Conservation (phyloP, 2,888 invertebrate genomes). For the Yponomeuta sedellus region DNA sequence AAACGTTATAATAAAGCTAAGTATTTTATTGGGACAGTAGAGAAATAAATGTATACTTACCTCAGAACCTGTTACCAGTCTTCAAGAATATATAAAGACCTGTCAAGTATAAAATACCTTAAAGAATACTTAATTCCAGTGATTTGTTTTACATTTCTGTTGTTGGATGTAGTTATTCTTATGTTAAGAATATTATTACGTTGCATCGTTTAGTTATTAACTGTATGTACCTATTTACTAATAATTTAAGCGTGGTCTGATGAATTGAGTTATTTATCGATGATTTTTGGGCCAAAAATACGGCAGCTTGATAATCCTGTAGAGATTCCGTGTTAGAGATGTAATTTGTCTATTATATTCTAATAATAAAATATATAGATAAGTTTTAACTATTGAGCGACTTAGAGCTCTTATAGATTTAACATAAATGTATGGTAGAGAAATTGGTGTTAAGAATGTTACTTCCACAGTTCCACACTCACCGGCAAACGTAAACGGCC, state of each 20-base stretch:
- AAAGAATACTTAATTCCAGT: constrained; percentile 36
- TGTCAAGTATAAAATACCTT: constrained; percentile 9
- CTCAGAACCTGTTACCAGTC: constrained; percentile 54
- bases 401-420: constrained; percentile 39
- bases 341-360: background rate
- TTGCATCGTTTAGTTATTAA: constrained; percentile 42
- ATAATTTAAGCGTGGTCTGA: background rate
- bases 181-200: constrained; percentile 66
- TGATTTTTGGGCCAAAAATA: background rate
- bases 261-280: background rate
- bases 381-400: constrained; percentile 22
- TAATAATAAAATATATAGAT: constrained; percentile 13
- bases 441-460: background rate
- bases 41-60: constrained; percentile 35
- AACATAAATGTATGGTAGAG: background rate
- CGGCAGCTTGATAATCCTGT: background rate
- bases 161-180: constrained; percentile 70
- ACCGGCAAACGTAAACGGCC: background rate
- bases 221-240: background rate
- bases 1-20: background rate
- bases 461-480: background rate
- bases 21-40: constrained; percentile 45
- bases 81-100: background rate
- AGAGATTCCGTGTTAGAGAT: background rate
- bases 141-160: constrained; percentile 38